Evolutionary conservation across 2,888 invertebrate species (phyloP).

Genomic region (Clunio marinus): DNA sequence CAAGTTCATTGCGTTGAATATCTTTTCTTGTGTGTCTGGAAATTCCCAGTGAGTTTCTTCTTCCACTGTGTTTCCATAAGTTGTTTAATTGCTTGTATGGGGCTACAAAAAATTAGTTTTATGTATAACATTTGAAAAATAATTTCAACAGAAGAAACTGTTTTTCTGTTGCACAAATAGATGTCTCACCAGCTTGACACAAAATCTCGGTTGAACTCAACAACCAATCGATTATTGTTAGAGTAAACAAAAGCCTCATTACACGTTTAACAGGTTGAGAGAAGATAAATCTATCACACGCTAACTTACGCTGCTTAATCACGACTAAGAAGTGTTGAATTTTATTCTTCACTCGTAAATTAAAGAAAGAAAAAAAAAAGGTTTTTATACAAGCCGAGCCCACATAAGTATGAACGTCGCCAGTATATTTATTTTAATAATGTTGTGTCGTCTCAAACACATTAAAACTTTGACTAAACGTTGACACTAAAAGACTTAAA

Average conservation of each 20-base stretch:
- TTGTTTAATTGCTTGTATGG: too few relatives aligned
- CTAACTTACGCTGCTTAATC: not conserved
- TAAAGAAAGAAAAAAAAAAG: too few relatives aligned
- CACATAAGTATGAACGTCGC: too few relatives aligned
- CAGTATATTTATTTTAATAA: too few relatives aligned
- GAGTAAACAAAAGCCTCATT: not conserved
- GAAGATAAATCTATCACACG: too few relatives aligned
- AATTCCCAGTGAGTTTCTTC: not conserved
- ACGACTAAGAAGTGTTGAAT: too few relatives aligned
- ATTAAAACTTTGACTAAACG: too few relatives aligned
- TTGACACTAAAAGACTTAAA: too few relatives aligned
- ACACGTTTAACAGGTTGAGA: not conserved
- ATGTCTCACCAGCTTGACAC: not conserved
- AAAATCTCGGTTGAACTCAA: not conserved
- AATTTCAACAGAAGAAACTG: too few relatives aligned
- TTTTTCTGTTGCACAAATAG: not conserved
- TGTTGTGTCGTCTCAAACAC: too few relatives aligned
- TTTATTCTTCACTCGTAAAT: not conserved
- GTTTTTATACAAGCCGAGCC: too few relatives aligned
- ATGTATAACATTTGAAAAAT: not conserved
- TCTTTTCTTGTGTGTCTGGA: not conserved
- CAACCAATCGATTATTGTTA: slow-evolving; percentile 6
- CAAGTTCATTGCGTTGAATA: not conserved
- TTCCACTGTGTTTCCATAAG: too few relatives aligned
- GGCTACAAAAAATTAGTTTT: not conserved